Percentiles rank a stretch among this genome's conserved stretches.
These are phyloP conservation scores for Bombus consobrinus DNA, from an alignment of 1,140 invertebrate genomes.

Conservation along the genomic window DNA sequence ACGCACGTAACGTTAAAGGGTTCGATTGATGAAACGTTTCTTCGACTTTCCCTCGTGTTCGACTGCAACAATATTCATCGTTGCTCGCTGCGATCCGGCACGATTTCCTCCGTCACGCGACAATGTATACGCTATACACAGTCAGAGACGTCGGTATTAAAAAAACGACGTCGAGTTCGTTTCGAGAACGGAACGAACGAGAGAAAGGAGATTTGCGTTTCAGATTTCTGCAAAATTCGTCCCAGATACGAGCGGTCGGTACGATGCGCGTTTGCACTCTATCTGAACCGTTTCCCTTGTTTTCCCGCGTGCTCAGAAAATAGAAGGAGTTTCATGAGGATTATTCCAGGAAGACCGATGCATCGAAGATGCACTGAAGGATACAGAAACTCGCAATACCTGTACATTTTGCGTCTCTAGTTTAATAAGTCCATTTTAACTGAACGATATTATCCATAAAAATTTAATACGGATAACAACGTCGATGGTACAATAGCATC, in stretches of 20 bases:
- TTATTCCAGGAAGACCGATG: slow-evolving; percentile 5
- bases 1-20: background rate
- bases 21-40: background rate
- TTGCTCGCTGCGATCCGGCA: background rate
- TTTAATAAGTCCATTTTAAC: too few species aligned
- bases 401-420: too few species aligned
- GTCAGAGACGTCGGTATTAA: background rate
- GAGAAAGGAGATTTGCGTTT: slow-evolving; percentile 37
- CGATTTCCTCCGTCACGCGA: background rate
- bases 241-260: slow-evolving; percentile 10
- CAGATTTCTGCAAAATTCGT: slow-evolving; percentile 38
- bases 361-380: too few species aligned
- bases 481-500: too few species aligned
- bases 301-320: background rate
- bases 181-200: slow-evolving; percentile 4
- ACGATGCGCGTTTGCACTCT: slow-evolving; percentile 1
- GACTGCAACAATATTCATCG: background rate
- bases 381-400: too few species aligned
- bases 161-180: background rate
- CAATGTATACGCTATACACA: too few species aligned
- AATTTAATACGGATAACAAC: too few species aligned
- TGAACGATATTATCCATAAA: too few species aligned
- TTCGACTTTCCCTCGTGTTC: background rate
- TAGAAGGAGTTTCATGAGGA: background rate
- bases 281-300: background rate